Evolutionary conservation across 2,797 vertebrate genomes (phyloP).

Genomic region (Bovichtus diacanthus): DNA sequence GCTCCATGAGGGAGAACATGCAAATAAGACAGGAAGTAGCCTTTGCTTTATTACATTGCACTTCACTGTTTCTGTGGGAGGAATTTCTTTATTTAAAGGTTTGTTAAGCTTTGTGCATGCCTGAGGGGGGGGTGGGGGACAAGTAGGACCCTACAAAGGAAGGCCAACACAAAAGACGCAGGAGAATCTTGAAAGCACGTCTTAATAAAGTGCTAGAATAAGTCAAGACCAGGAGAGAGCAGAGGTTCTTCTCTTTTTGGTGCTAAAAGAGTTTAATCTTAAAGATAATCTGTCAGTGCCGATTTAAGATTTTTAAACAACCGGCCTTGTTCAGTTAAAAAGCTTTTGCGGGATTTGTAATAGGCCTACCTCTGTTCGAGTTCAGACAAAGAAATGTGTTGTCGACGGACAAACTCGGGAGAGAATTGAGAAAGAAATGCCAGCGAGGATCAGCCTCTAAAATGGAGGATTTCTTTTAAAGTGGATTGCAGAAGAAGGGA

Average conservation of each 20-base stretch:
- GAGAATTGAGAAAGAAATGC: conserved; percentile 59
- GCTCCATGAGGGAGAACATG: conserved; percentile 31
- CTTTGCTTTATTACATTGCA: not conserved
- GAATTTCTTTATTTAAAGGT: not conserved
- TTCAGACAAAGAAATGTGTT: conserved; percentile 43
- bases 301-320: conserved; percentile 60
- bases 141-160: not conserved
- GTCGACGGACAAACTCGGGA: conserved; percentile 42
- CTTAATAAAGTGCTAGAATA: conserved; percentile 14
- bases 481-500: conserved; percentile 24
- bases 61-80: not conserved
- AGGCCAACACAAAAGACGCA: conserved; percentile 23
- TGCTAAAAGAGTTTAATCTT: conserved; percentile 20
- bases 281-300: conserved; percentile 41
- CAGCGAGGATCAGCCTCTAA: conserved; percentile 58
- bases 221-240: not conserved
- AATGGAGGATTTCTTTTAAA: conserved; percentile 56
- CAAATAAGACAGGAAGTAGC: conserved; percentile 33
- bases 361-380: conserved; percentile 16
- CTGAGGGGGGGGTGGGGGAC: too few relatives aligned
- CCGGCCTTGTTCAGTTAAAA: conserved; percentile 53
- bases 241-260: not conserved
- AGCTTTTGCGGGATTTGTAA: conserved; percentile 41
- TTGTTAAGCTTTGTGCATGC: not conserved
- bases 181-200: conserved; percentile 6